Base-by-base conservation (phyloP, 2,797 vertebrate genomes). In the Sphenodon punctatus region DNA sequence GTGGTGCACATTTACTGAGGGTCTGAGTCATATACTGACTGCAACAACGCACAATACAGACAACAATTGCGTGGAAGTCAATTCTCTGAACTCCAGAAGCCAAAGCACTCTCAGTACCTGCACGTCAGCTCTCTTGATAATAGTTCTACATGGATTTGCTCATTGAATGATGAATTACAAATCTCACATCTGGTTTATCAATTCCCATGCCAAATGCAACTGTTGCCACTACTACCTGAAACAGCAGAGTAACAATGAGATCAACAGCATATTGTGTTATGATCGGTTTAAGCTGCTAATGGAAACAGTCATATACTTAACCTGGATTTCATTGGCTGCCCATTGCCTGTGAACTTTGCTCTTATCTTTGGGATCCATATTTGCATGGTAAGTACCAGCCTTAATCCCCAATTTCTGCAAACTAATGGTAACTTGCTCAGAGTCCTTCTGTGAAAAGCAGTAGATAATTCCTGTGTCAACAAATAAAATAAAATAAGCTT, bases 161-260 rank as follows among this genome's bases (percentile, higher is more conserved):
- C 95, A 99, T 97, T 73, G 98, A 97, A 94, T 99, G 98, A 89
- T 99, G 99, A 87, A 99, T 98, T 48, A 99, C 97, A 82, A 99
- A 99, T 65, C 98, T 93, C 67, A 99, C 99, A 15, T 99, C 97
- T 4, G 97, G 94, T 66, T 99, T 99, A 93, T 99, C 97, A 42
- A 99, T 99, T 78, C 99, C 99, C 99, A 99, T 99, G 19, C 99
- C 99, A 86, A 99, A 99, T 2, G 98, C 99, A 84, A 99, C 98
- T 0, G 99, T 99, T 5, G 99, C 98, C 32, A 99, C 98, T 5
- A 99, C 97, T 53, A 99, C 97, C 98, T 99, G 83, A 16, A 92
- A 91, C 6, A 61, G 11, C 3, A 84, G 60, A 11, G 48, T 5
- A n/a, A n/a, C 2, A 3, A 10, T n/a, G n/a, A 34, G 16, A 86